Conservation (phyloP, 2,797 vertebrate genomes). For the Huso huso region DNA sequence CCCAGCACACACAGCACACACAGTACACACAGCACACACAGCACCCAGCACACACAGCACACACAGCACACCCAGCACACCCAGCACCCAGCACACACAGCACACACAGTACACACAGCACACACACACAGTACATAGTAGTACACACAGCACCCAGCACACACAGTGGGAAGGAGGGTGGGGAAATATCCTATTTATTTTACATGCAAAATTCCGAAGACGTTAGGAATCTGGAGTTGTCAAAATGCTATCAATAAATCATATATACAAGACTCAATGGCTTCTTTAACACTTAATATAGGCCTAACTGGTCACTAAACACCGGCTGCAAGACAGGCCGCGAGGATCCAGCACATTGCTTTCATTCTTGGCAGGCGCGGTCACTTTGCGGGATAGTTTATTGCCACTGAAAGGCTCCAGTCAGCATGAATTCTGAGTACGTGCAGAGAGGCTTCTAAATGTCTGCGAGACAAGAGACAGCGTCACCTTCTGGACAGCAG, state of each 20-base stretch:
- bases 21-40: too few species aligned
- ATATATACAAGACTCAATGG: neutral
- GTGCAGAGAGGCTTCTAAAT: neutral
- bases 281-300: conserved; percentile 9
- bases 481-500: conserved; percentile 26
- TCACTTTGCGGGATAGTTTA: conserved; percentile 12
- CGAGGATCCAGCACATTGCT: neutral
- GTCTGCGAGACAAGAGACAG: conserved; percentile 9
- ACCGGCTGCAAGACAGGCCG: neutral
- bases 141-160: too few species aligned
- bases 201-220: neutral
- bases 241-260: neutral
- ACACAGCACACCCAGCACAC: too few species aligned
- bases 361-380: conserved; percentile 2
- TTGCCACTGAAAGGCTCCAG: conserved; percentile 1
- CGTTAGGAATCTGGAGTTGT: conserved; percentile 2
- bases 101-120: too few species aligned
- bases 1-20: too few species aligned
- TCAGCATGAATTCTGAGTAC: neutral
- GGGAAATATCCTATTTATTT: too few species aligned
- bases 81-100: too few species aligned
- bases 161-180: too few species aligned
- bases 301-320: neutral
- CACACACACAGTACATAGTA: too few species aligned
- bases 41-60: too few species aligned